phyloP scores from a whole-genome alignment of 1,140 invertebrate species.

The Drosophila busckii region DNA sequence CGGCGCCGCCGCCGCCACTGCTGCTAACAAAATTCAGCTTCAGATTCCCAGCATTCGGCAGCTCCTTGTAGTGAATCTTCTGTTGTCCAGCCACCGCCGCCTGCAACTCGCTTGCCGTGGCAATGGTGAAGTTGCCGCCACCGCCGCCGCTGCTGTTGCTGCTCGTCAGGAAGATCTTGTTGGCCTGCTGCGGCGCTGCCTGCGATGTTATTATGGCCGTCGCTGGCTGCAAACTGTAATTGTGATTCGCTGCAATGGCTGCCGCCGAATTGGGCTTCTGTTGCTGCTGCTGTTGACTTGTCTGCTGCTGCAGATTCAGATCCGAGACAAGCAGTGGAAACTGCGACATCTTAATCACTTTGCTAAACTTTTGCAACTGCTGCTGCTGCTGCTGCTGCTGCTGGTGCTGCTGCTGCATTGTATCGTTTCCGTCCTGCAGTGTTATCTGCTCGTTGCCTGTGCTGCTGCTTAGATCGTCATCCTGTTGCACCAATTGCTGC shows the following conservation, averaged over 20 bases:
- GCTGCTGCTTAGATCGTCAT: constrained; percentile 51
- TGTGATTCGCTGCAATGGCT: constrained; percentile 72
- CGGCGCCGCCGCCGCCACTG: constrained; percentile 1
- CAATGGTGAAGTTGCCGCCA: constrained; percentile 63
- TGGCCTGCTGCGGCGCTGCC: constrained; percentile 51
- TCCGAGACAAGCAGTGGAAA: constrained; percentile 69
- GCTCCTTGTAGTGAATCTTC: constrained; percentile 68
- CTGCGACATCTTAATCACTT: constrained; percentile 72
- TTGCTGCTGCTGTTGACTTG: constrained; percentile 49
- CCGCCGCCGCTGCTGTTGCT: constrained; percentile 55
- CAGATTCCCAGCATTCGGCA: constrained; percentile 67
- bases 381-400: constrained; percentile 48
- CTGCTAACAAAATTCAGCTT: constrained; percentile 73
- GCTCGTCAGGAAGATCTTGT: constrained; percentile 74
- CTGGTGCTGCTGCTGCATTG: constrained; percentile 47
- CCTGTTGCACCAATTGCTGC: constrained; percentile 58
- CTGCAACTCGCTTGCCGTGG: constrained; percentile 62
- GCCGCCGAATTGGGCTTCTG: constrained; percentile 66
- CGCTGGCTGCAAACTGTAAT: constrained; percentile 71
- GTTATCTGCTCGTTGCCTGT: constrained; percentile 39
- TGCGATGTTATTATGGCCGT: constrained; percentile 70
- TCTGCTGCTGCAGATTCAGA: constrained; percentile 54
- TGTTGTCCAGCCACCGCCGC: constrained; percentile 49
- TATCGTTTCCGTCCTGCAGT: constrained; percentile 35
- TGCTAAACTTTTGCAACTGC: constrained; percentile 59